Evolutionary conservation across 2,888 invertebrate species (phyloP).

Genomic region (Saturnia japonica): DNA sequence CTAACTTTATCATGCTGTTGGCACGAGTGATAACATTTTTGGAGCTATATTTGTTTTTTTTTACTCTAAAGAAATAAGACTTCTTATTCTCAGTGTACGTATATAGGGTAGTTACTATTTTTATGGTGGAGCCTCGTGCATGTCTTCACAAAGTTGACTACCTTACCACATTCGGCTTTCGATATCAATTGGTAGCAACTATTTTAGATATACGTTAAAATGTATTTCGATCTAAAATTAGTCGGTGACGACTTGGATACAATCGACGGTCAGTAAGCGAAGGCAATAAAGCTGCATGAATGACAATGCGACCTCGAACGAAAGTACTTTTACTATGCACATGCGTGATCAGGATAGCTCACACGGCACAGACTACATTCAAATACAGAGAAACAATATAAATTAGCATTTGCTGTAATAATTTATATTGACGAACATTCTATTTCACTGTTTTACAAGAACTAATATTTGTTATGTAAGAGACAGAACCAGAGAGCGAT

Average conservation of each 20-base stretch:
- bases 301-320: constrained; percentile 78
- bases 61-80: too few species aligned
- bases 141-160: too few species aligned
- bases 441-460: background rate
- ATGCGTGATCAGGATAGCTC: constrained; percentile 66
- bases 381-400: constrained; percentile 34
- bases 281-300: constrained; percentile 56
- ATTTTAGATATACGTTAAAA: background rate
- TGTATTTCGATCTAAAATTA: constrained; percentile 40
- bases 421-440: background rate
- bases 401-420: constrained; percentile 3
- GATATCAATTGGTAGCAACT: background rate
- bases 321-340: constrained; percentile 79
- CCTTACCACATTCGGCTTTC: background rate
- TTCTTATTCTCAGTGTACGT: too few species aligned
- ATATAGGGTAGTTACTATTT: too few species aligned
- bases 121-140: too few species aligned
- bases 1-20: too few species aligned
- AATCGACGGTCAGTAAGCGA: constrained; percentile 39
- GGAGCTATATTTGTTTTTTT: too few species aligned
- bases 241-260: constrained; percentile 45
- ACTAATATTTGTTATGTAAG: constrained; percentile 4
- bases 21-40: too few species aligned
- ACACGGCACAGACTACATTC: constrained; percentile 47
- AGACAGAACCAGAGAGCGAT: background rate